These are phyloP conservation scores for Emydocephalus ijimae DNA, from an alignment of 2,113 vertebrate genomes.

Conservation along the genomic window DNA sequence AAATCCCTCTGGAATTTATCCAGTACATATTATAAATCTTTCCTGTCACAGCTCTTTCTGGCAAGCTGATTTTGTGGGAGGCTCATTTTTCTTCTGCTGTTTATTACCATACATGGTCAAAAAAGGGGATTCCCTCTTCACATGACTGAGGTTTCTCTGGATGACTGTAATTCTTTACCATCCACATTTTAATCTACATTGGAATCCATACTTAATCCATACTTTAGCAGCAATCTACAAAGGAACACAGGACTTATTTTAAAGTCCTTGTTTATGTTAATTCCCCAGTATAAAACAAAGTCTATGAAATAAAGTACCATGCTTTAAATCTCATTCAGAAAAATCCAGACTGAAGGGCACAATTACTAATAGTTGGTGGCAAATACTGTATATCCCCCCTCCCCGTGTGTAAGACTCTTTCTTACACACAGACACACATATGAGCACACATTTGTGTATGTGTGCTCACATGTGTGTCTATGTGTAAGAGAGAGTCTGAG, in stretches of 20 bases:
- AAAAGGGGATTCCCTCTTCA: slow-evolving; percentile 10
- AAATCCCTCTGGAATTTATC: slow-evolving; percentile 30
- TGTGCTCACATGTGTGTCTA: neutral
- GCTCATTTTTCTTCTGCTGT: slow-evolving; percentile 28
- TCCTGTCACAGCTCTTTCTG: neutral
- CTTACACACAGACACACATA: too few species aligned
- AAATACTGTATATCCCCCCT: neutral
- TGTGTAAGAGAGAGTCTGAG: neutral
- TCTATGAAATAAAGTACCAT: neutral
- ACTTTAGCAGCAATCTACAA: neutral
- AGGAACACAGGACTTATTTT: neutral
- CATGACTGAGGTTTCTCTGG: slow-evolving; percentile 16
- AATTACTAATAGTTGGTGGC: neutral
- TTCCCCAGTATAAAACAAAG: neutral
- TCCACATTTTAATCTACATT: neutral
- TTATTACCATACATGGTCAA: slow-evolving; percentile 37
- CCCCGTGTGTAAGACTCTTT: too few species aligned
- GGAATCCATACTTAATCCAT: slow-evolving; percentile 1
- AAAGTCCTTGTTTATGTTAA: neutral
- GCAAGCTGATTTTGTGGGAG: neutral
- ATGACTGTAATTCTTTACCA: neutral
- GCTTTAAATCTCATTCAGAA: neutral
- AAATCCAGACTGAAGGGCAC: neutral
- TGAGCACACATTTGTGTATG: neutral
- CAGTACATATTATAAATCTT: slow-evolving; percentile 40